phyloP scores from a whole-genome alignment of 2,797 vertebrate genomes.

The Neosilurus hyrtlii region DNA sequence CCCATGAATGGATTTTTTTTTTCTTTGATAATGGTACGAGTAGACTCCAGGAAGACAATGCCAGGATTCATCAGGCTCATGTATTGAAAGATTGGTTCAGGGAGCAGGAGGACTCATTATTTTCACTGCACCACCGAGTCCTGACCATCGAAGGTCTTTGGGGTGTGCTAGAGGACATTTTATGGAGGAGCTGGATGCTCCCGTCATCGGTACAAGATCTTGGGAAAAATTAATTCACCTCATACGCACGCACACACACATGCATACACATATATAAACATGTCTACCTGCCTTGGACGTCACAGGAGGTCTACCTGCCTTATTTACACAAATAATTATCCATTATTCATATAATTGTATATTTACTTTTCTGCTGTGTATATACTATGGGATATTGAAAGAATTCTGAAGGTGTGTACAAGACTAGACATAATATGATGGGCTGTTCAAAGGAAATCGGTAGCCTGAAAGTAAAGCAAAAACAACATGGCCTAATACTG shows the following conservation, averaged over 20 bases:
- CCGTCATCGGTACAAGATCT: too few relatives aligned
- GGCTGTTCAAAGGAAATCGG: not conserved
- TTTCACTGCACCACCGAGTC: too few relatives aligned
- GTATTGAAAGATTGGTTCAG: too few relatives aligned
- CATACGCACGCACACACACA: not conserved
- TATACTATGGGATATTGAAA: not conserved
- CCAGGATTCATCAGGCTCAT: too few relatives aligned
- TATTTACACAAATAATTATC: not conserved
- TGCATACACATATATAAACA: not conserved
- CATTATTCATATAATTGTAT: not conserved
- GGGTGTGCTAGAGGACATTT: too few relatives aligned
- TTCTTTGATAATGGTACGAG: too few relatives aligned
- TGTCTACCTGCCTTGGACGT: not conserved
- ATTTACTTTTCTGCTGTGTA: not conserved
- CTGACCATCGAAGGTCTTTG: too few relatives aligned
- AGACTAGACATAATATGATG: not conserved
- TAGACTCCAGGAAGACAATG: too few relatives aligned
- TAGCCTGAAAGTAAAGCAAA: not conserved
- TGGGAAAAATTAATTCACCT: too few relatives aligned
- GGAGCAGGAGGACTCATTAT: too few relatives aligned
- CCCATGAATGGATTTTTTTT: too few relatives aligned
- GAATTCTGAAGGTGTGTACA: not conserved
- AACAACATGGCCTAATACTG: conserved; percentile 5
- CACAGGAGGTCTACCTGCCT: not conserved
- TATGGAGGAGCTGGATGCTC: too few relatives aligned